Percentiles rank a stretch among this genome's conserved stretches.
phyloP scores from a whole-genome alignment of 2,888 invertebrate species.

The Chromoteleia sp. region DNA sequence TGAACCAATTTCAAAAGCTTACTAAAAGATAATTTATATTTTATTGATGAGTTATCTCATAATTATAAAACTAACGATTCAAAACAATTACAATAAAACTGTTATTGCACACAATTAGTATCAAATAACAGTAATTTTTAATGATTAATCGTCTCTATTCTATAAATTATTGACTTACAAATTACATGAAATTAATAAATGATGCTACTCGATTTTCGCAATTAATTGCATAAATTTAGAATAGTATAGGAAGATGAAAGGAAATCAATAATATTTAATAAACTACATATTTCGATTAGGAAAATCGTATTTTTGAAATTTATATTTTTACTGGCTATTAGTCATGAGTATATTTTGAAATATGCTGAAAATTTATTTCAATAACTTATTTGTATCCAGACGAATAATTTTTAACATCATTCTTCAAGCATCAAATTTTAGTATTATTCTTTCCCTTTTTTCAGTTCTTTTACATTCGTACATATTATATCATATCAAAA shows the following conservation, averaged over 20 bases:
- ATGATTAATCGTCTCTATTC: background rate
- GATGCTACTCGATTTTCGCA: background rate
- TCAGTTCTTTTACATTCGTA: too few species aligned
- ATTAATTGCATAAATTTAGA: conserved; percentile 9
- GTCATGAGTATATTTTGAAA: too few species aligned
- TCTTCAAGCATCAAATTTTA: too few species aligned
- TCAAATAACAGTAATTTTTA: background rate
- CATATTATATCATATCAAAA: too few species aligned
- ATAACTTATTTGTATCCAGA: too few species aligned
- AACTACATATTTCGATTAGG: background rate
- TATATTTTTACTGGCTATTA: too few species aligned
- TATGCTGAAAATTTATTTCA: too few species aligned
- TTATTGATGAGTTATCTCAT: too few species aligned
- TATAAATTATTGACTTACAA: background rate
- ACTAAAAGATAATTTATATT: too few species aligned
- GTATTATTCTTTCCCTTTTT: too few species aligned
- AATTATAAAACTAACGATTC: background rate
- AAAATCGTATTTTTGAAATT: background rate
- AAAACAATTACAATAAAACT: background rate
- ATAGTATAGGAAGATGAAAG: background rate
- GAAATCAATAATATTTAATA: conserved; percentile 17
- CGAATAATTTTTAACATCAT: too few species aligned
- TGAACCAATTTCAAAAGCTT: background rate
- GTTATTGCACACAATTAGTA: background rate
- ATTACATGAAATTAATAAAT: conserved; percentile 3